Evolutionary conservation across 2,888 invertebrate species (phyloP).

Genomic region (Timandra comae): DNA sequence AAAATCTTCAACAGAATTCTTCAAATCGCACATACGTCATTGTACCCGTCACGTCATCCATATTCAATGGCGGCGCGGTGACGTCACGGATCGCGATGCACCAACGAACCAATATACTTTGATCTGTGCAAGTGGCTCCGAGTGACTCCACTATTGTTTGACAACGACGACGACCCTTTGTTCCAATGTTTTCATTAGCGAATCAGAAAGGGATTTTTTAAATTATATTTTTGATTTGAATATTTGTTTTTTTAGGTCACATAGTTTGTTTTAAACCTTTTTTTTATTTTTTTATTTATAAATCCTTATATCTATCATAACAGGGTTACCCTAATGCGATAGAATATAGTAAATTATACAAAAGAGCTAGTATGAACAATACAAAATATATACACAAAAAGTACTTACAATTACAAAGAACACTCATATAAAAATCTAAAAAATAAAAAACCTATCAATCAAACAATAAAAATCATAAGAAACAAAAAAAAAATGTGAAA

Average conservation of each 20-base stretch:
- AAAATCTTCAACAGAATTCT: too few relatives aligned
- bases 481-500: background rate
- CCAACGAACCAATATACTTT: conserved; percentile 29
- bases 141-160: conserved; percentile 19
- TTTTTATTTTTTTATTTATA: background rate
- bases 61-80: conserved; percentile 31
- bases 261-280: background rate
- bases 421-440: too few relatives aligned
- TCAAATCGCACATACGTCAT: too few relatives aligned
- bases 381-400: too few relatives aligned
- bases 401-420: too few relatives aligned
- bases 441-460: too few relatives aligned
- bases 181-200: conserved; percentile 11
- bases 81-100: conserved; percentile 10
- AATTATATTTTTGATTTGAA: background rate
- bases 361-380: too few relatives aligned
- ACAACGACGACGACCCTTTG: conserved; percentile 3
- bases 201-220: conserved; percentile 2
- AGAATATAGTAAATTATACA: too few relatives aligned
- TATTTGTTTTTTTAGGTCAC: background rate
- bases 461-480: too few relatives aligned
- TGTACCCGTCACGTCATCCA: conserved; percentile 32
- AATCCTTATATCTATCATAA: too few relatives aligned
- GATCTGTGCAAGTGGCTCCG: conserved; percentile 29
- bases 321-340: background rate